These are phyloP conservation scores for Amphimallon solstitiale DNA, from an alignment of 2,888 invertebrate genomes.

Conservation along the genomic window DNA sequence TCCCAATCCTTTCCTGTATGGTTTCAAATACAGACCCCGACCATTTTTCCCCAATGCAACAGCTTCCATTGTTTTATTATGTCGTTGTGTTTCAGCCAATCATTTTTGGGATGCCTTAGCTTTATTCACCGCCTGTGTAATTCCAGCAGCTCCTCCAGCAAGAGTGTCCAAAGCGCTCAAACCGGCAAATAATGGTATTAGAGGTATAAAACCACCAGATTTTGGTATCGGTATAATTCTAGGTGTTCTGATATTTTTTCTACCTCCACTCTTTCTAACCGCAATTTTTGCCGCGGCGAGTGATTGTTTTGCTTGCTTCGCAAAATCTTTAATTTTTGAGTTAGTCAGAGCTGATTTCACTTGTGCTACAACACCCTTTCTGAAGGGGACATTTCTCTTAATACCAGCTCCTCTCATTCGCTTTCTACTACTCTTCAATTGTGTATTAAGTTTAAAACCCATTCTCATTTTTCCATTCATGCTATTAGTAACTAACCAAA, in stretches of 20 bases:
- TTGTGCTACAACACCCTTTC: neutral
- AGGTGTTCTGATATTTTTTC: conserved; percentile 41
- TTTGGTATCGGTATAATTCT: conserved; percentile 55
- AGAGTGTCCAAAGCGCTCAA: conserved; percentile 46
- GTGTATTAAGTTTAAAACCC: too few relatives aligned
- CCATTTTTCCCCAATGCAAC: too few relatives aligned
- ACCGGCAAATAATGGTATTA: conserved; percentile 48
- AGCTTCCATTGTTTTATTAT: too few relatives aligned
- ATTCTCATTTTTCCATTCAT: conserved; percentile 39
- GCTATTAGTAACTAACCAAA: conserved; percentile 21
- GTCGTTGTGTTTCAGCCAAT: too few relatives aligned
- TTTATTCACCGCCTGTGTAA: too few relatives aligned
- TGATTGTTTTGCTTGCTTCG: conserved; percentile 23
- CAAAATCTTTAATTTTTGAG: neutral
- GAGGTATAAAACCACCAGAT: conserved; percentile 49
- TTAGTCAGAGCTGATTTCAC: conserved; percentile 1
- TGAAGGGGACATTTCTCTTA: too few relatives aligned
- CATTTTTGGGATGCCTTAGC: too few relatives aligned
- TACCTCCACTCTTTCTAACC: conserved; percentile 22
- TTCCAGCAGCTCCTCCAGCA: too few relatives aligned
- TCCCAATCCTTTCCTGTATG: too few relatives aligned
- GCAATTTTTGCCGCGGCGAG: conserved; percentile 24
- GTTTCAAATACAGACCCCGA: too few relatives aligned
- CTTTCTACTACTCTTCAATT: too few relatives aligned
- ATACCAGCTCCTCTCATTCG: too few relatives aligned